A percentile compares a stretch with the other conserved stretches of the same genome.
Conservation (phyloP, 2,888 invertebrate genomes). For the Caenorhabditis afra region DNA sequence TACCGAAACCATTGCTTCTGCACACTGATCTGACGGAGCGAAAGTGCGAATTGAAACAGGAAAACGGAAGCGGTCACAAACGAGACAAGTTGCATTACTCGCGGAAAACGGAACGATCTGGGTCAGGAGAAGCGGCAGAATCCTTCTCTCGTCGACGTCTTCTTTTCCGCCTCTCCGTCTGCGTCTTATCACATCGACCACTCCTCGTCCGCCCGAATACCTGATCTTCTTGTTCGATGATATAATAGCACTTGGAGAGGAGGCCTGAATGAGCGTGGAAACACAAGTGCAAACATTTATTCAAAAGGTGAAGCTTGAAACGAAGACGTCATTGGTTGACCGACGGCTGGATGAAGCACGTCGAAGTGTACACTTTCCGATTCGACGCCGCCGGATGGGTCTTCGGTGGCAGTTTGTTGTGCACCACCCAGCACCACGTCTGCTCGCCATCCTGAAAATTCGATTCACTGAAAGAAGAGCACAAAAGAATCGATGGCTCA, state of each 20-base stretch:
- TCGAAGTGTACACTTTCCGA: slow-evolving; percentile 36
- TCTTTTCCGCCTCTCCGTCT: slow-evolving; percentile 20
- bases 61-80: slow-evolving; percentile 6
- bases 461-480: neutral
- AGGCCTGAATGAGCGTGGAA: neutral
- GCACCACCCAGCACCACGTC: slow-evolving; percentile 52
- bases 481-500: neutral
- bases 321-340: slow-evolving; percentile 10
- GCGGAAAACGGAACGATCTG: slow-evolving; percentile 26
- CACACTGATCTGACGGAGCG: slow-evolving; percentile 29
- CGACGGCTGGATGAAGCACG: slow-evolving; percentile 38
- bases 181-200: slow-evolving; percentile 42
- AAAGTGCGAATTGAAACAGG: neutral
- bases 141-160: neutral
- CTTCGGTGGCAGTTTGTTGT: slow-evolving; percentile 31
- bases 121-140: slow-evolving; percentile 38
- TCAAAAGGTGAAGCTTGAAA: neutral
- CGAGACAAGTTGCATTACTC: slow-evolving; percentile 45
- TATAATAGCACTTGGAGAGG: too few relatives aligned
- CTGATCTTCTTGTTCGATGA: slow-evolving; percentile 21
- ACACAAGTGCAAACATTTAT: neutral
- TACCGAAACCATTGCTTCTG: slow-evolving; percentile 57
- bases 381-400: too few relatives aligned
- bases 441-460: slow-evolving; percentile 42
- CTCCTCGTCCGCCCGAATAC: slow-evolving; percentile 37